phyloP scores from a whole-genome alignment of 2,888 invertebrate species.

The Stegophylla sp. region DNA sequence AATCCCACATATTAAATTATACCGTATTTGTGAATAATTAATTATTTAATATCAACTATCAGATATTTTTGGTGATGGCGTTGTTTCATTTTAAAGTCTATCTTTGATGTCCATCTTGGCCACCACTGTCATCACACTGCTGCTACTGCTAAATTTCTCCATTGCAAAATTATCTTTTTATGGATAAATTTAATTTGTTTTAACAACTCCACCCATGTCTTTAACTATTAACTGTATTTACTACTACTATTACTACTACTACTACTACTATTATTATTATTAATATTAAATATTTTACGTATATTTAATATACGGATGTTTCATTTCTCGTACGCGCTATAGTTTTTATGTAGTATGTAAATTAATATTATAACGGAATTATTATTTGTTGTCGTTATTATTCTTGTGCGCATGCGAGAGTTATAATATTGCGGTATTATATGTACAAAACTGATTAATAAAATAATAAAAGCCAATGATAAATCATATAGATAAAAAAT shows the following conservation, averaged over 20 bases:
- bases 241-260: conserved; percentile 28
- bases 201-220: neutral
- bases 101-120: neutral
- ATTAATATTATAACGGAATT: conserved; percentile 38
- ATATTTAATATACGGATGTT: conserved; percentile 28
- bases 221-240: neutral
- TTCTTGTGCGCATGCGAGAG: conserved; percentile 1
- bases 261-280: conserved; percentile 14
- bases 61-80: neutral
- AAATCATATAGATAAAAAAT: conserved; percentile 19
- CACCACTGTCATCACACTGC: neutral
- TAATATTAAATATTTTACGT: conserved; percentile 25
- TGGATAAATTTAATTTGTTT: neutral
- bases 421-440: conserved; percentile 21
- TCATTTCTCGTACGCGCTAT: conserved; percentile 1
- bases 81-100: neutral
- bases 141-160: conserved; percentile 10
- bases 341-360: conserved; percentile 44
- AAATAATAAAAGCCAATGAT: conserved; percentile 6
- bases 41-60: too few relatives aligned
- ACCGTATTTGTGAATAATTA: conserved; percentile 9
- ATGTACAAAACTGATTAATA: conserved; percentile 50
- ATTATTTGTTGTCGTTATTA: conserved; percentile 42
- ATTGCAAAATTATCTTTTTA: neutral
- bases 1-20: neutral